phyloP scores from a whole-genome alignment of 1,140 invertebrate species.

The Aphelinus atriplicis region DNA sequence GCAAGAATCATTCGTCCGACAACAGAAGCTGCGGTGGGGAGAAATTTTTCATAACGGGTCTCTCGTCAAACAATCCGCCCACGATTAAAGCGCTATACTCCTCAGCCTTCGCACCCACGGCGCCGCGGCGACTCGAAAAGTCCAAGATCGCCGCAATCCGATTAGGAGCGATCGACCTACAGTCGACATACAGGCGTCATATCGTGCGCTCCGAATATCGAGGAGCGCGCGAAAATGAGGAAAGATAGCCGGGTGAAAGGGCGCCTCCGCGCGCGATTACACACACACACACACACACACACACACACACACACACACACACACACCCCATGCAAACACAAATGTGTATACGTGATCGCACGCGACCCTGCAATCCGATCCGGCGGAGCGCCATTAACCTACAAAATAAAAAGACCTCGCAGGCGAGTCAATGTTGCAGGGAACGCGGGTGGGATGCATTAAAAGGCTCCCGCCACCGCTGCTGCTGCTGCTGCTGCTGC shows the following conservation, averaged over 20 bases:
- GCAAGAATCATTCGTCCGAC: too few relatives aligned
- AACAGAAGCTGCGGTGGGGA: too few relatives aligned
- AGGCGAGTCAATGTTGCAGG: background rate
- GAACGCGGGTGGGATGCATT: slow-evolving; percentile 1
- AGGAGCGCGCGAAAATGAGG: background rate
- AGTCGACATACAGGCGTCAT: too few relatives aligned
- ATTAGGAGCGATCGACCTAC: too few relatives aligned
- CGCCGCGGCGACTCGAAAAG: background rate
- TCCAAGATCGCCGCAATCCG: background rate
- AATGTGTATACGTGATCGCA: background rate
- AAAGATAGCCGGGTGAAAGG: background rate
- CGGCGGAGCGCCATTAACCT: slow-evolving; percentile 20
- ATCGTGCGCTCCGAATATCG: background rate
- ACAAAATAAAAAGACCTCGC: slow-evolving; percentile 29
- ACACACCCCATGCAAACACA: too few relatives aligned
- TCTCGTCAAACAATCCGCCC: too few relatives aligned
- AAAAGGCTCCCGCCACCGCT: background rate
- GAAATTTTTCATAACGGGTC: too few relatives aligned
- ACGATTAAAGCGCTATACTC: too few relatives aligned
- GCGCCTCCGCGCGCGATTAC: background rate
- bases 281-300: background rate
- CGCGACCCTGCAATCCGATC: background rate
- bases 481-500: background rate
- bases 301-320: background rate
- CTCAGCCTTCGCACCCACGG: background rate